phyloP scores from a whole-genome alignment of 2,888 invertebrate genomes.

The Diarsia mendica region DNA sequence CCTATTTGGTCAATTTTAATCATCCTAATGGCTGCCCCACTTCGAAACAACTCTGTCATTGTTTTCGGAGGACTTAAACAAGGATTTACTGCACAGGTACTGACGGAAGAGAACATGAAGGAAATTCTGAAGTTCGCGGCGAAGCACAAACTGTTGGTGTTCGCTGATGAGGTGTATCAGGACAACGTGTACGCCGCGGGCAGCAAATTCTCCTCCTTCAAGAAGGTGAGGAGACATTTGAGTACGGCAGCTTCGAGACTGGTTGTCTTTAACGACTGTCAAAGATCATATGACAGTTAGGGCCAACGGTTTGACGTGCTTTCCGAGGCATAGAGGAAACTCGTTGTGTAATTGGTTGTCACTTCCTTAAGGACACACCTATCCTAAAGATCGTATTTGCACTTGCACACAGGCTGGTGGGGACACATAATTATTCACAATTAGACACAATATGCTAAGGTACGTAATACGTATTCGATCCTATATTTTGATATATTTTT shows the following conservation, averaged over 20 bases:
- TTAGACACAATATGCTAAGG: no score
- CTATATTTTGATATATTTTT: no score
- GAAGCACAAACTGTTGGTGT: constrained; percentile 94
- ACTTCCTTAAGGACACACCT: no score
- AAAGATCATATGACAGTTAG: no score
- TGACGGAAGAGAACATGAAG: constrained; percentile 96
- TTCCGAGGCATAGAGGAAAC: no score
- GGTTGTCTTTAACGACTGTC: no score
- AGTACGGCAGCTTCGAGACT: neutral
- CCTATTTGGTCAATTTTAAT: neutral
- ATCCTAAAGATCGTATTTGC: no score
- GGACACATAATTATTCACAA: no score
- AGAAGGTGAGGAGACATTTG: constrained; percentile 89
- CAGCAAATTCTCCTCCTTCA: constrained; percentile 97
- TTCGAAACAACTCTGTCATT: neutral
- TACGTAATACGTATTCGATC: no score
- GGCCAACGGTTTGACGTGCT: no score
- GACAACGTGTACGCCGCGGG: constrained; percentile 98
- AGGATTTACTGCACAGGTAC: constrained; percentile 88
- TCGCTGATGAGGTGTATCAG: constrained; percentile 99
- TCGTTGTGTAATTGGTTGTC: no score
- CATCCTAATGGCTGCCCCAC: neutral
- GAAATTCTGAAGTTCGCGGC: constrained; percentile 97
- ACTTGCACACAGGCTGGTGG: no score
- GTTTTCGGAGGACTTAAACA: neutral